Percentiles rank a stretch among this genome's conserved stretches.
phyloP scores from a whole-genome alignment of 2,113 vertebrate species.

The Vireo altiloquus region DNA sequence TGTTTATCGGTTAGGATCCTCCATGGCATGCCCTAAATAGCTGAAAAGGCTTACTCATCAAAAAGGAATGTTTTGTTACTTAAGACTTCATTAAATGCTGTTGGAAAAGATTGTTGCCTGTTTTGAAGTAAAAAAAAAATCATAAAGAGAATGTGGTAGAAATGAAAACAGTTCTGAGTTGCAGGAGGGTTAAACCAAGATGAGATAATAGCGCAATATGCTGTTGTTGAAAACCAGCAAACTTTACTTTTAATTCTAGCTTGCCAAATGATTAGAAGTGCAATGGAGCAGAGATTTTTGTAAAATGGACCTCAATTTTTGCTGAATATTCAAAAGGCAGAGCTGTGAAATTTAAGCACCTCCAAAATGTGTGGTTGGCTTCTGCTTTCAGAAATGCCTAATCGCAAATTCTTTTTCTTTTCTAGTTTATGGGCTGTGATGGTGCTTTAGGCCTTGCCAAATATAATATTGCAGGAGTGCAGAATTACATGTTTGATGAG shows the following conservation, averaged over 20 bases:
- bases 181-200: not conserved
- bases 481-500: not conserved
- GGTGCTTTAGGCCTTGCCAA: conserved; percentile 15
- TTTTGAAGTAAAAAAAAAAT: not conserved
- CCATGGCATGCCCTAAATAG: not conserved
- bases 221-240: not conserved
- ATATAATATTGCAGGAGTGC: conserved; percentile 22
- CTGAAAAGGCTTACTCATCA: not conserved
- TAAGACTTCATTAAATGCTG: not conserved
- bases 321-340: conserved; percentile 31
- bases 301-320: conserved; percentile 8
- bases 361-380: not conserved
- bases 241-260: not conserved
- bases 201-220: not conserved
- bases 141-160: not conserved
- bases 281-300: conserved; percentile 21
- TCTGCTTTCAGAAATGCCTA: conserved; percentile 4
- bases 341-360: conserved; percentile 17
- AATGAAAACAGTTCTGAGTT: not conserved
- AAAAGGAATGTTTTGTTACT: not conserved
- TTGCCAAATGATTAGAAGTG: not conserved
- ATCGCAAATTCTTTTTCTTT: not conserved
- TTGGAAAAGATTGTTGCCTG: not conserved
- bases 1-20: not conserved
- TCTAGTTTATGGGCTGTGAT: conserved; percentile 26